Percentiles rank a stretch among this genome's conserved stretches.
Conservation (phyloP, 2,797 vertebrate species). For the Moxostoma hubbsi region DNA sequence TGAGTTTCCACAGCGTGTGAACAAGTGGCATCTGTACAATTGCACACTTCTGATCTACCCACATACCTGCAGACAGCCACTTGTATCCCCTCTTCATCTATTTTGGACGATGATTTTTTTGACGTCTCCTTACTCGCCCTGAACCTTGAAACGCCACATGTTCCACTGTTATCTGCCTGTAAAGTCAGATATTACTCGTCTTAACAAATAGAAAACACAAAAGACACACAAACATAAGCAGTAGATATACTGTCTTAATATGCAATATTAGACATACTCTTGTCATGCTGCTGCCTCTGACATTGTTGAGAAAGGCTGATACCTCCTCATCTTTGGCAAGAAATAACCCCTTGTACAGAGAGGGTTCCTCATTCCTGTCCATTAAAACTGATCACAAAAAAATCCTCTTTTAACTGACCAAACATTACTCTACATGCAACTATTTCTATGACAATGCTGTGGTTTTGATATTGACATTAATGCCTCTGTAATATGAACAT, state of each 20-base stretch:
- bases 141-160: background rate
- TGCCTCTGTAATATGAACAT: too few relatives aligned
- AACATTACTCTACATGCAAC: too few relatives aligned
- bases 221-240: conserved; percentile 4
- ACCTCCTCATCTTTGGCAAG: conserved; percentile 7
- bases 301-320: background rate
- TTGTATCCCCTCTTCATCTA: conserved; percentile 16
- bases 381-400: too few relatives aligned
- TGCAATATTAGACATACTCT: background rate
- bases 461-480: too few relatives aligned
- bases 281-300: background rate
- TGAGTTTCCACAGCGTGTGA: background rate
- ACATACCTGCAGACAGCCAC: conserved; percentile 11
- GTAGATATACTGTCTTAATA: background rate
- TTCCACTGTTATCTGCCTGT: background rate
- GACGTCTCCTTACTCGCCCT: background rate
- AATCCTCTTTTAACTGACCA: too few relatives aligned
- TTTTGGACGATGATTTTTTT: conserved; percentile 9
- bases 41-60: background rate
- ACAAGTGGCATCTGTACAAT: background rate
- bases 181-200: background rate
- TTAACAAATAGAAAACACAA: conserved; percentile 2
- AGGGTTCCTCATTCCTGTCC: too few relatives aligned
- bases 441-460: too few relatives aligned
- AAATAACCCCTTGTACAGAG: too few relatives aligned